Conservation (phyloP, 2,797 vertebrate species). For the Premnoplex brunnescens region DNA sequence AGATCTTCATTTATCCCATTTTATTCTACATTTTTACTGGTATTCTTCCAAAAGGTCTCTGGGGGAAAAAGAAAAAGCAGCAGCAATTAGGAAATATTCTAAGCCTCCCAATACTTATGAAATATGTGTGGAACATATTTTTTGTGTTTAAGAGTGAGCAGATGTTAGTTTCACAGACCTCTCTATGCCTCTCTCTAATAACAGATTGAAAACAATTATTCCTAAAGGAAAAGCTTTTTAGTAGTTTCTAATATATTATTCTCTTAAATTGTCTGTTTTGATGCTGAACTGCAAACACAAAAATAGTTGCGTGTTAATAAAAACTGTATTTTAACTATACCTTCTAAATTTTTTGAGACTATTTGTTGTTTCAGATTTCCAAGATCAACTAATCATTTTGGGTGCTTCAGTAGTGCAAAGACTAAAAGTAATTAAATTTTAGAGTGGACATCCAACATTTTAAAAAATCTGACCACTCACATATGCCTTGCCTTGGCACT, state of each 20-base stretch:
- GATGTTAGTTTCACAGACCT: conserved; percentile 5
- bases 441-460: background rate
- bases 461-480: background rate
- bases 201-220: conserved; percentile 25
- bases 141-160: conserved; percentile 14
- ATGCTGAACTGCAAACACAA: background rate
- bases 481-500: background rate
- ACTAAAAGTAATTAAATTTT: background rate
- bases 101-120: background rate
- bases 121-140: background rate
- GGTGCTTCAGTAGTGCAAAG: background rate
- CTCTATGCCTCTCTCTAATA: background rate
- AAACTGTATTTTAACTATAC: background rate
- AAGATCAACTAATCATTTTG: background rate
- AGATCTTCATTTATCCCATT: conserved; percentile 57
- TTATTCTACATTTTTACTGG: conserved; percentile 58
- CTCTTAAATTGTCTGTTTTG: background rate
- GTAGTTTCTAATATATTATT: background rate
- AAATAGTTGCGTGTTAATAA: background rate
- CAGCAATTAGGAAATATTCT: conserved; percentile 19
- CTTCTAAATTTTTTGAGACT: background rate
- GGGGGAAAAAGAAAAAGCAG: background rate
- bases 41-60: conserved; percentile 70
- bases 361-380: background rate
- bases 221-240: background rate